phyloP scores from a whole-genome alignment of 2,888 invertebrate genomes.

The Neuroscelio doddi region DNA sequence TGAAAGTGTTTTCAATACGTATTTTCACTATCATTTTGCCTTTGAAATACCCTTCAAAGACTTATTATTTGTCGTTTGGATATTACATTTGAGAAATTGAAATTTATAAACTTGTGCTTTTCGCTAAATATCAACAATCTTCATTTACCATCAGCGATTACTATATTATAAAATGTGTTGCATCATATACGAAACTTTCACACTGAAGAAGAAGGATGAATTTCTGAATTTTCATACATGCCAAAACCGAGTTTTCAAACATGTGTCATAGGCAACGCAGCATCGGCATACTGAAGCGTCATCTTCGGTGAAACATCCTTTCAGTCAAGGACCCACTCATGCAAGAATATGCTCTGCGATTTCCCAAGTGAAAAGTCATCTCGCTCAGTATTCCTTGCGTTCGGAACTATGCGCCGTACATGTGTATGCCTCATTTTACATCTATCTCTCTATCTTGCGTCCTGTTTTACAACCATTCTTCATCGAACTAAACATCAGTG shows the following conservation, averaged over 20 bases:
- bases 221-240: not conserved
- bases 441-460: slow-evolving; percentile 4
- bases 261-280: slow-evolving; percentile 3
- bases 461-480: slow-evolving; percentile 7
- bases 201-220: not conserved
- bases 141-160: no score
- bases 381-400: not conserved
- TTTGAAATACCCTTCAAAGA: no score
- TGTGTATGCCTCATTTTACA: slow-evolving; percentile 2
- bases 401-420: slow-evolving; percentile 1
- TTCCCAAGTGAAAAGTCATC: slow-evolving; percentile 18
- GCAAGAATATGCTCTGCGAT: slow-evolving; percentile 13
- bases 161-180: no score
- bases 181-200: no score
- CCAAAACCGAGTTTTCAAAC: slow-evolving; percentile 5
- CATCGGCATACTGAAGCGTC: slow-evolving; percentile 12
- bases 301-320: slow-evolving; percentile 29
- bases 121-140: no score
- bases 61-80: no score
- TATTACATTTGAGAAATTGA: no score
- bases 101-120: no score
- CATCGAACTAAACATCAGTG: slow-evolving; percentile 4
- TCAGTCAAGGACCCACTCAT: slow-evolving; percentile 18
- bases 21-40: no score
- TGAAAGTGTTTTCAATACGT: no score